Evolutionary conservation across 2,888 invertebrate genomes (phyloP), one percentile per base, ranked within the genome.

Genomic region (Drosophila incognita): DNA sequence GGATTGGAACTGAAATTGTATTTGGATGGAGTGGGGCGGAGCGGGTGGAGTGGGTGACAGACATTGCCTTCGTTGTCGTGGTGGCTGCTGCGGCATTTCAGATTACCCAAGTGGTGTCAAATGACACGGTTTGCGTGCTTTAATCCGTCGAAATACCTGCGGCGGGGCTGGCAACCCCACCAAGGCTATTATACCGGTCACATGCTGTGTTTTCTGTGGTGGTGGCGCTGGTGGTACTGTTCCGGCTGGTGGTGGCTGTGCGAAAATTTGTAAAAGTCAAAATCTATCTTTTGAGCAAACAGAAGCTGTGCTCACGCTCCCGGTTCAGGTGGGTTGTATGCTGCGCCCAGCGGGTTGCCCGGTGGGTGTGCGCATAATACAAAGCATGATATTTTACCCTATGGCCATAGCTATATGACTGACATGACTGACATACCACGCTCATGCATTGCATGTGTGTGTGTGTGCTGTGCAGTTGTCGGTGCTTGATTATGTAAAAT

Each of bases 91-190:
- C 68, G 83, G 82, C 90, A 89, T 90, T 90, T 89, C 87, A 76
- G 90, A 90, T 88, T 86, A 81, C 88, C 84, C 83, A 87, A 89
- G 89, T 81, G 90, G 92, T 91, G 91, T 90, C 90, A 90, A 90
- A 90, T 90, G 91, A 91, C 90, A 90, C 82, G 90, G 91, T 87
- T 91, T 81, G 83, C 87, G 85, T 90, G 82, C 81, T 79, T 84
- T 89, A 90, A 87, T 87, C 89, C 88, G 75, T 87, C 73, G 81
- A 89, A 87, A 90, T 87, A 87, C 87, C 90, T 90, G 87, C 88
- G 90, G 87, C 87, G 57, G 69, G 69, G 67, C 42, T 69, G 82
- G 78, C 80, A 78, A 78, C 73, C 71, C 75, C 70, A 62, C 65
- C 81, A 70, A 74, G 79, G 83, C 89, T 90, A 87, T 90, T 87